These are phyloP conservation scores for Candoia aspera DNA, from an alignment of 2,113 vertebrate genomes.

Conservation along the genomic window DNA sequence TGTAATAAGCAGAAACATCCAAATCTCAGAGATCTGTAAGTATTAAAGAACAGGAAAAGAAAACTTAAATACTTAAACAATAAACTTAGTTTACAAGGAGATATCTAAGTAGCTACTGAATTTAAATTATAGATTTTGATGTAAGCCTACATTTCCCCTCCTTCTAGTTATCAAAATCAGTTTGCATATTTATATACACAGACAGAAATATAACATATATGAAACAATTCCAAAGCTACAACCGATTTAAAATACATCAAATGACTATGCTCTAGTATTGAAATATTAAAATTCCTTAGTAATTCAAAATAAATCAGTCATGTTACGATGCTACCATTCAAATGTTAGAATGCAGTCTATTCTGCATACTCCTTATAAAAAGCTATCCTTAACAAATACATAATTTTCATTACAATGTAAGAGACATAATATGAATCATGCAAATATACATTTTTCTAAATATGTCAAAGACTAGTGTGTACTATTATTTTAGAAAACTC, in stretches of 20 bases:
- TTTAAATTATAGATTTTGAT: conserved; percentile 4
- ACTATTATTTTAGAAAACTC: neutral
- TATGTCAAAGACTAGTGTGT: neutral
- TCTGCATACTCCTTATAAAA: neutral
- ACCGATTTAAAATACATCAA: neutral
- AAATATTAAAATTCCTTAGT: neutral
- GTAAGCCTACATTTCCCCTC: neutral
- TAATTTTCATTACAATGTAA: neutral
- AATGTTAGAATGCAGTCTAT: neutral
- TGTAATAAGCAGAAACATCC: neutral
- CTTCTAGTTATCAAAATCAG: neutral
- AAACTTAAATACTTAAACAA: neutral
- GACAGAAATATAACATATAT: neutral
- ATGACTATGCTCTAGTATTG: neutral
- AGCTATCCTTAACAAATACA: neutral
- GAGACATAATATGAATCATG: neutral
- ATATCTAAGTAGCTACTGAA: neutral
- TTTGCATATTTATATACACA: neutral
- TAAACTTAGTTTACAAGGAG: neutral
- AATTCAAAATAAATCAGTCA: neutral
- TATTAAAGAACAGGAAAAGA: neutral
- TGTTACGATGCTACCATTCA: neutral
- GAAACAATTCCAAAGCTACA: neutral
- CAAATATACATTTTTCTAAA: neutral
- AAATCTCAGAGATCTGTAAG: neutral